Evolutionary conservation across 2,888 invertebrate species (phyloP), one percentile per base, ranked within the genome.

Genomic region (Coremacera marginata): DNA sequence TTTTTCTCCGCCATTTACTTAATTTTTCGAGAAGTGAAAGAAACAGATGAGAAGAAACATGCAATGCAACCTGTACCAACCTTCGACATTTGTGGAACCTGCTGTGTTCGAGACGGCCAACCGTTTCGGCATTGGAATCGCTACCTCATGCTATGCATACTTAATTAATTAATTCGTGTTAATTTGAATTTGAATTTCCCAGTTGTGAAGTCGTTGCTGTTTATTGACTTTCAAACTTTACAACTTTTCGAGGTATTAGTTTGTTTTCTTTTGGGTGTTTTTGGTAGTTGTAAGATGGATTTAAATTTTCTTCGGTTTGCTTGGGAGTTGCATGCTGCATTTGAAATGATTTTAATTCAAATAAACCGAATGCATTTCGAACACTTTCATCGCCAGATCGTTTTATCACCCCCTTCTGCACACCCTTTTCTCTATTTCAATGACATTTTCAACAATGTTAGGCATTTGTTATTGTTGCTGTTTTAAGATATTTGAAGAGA

Each of bases 141-240:
- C 70, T 27, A 57, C 70, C 65, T 62, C 71, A 78, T 78, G 78
- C 78, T 79, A 83, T 86, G 87, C 84, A 87, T 86, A 85, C 81
- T 81, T 86, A 87, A 86, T 86, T 86, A 86, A 87, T 86, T 87
- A 85, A 86, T 85, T 85, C 82, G 82, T 82, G 79, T 83, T 82
- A 79, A 80, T 83, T 82, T 81, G 76, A 44, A 44, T 44, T 44
- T 44, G 44, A 80, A 79, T 82, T 81, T 78, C 51, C 73, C 73
- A 44, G 77, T 73, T 57, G 44, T 63, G 63, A 51, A 52, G 70
- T 63, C 34, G 62, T 55, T 74, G 51, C 55, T 55, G 51, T 74
- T 74, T 65, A 70, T 70, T 76, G 70, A 62, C 70, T 76, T 68
- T 52, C 51, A 74, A 65, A 34, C 14, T 37, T 72, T 63, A 70